Evolutionary conservation across 2,797 vertebrate genomes (phyloP).

Genomic region (Sebastes nivosus): DNA sequence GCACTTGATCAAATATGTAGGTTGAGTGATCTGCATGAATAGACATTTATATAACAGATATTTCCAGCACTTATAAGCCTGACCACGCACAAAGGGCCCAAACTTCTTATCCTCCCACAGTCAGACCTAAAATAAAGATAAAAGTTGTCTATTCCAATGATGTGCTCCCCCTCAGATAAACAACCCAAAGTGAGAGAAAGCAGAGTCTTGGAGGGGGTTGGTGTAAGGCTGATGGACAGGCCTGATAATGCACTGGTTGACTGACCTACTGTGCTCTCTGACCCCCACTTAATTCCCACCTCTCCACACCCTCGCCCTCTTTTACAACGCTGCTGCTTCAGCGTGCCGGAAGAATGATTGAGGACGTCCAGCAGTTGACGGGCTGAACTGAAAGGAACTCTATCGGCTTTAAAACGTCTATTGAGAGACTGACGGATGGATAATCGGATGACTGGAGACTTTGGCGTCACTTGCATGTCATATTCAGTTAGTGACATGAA

Average conservation of each 20-base stretch:
- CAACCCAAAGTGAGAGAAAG: slow-evolving; percentile 46
- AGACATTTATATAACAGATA: background rate
- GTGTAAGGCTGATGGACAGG: slow-evolving; percentile 64
- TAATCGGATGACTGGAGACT: slow-evolving; percentile 5
- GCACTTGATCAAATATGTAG: background rate
- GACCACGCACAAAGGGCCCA: background rate
- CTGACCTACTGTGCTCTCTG: slow-evolving; percentile 69
- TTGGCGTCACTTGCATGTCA: slow-evolving; percentile 28
- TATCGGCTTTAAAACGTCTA: slow-evolving; percentile 23
- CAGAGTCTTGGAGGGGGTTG: slow-evolving; percentile 40
- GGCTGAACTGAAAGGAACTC: slow-evolving; percentile 41
- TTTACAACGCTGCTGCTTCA: slow-evolving; percentile 45
- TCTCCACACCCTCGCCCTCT: slow-evolving; percentile 61
- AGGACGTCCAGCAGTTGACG: slow-evolving; percentile 56
- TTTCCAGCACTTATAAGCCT: background rate
- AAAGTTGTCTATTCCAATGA: slow-evolving; percentile 5
- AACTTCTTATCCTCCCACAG: background rate
- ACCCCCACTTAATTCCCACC: slow-evolving; percentile 71
- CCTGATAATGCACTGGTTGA: slow-evolving; percentile 65
- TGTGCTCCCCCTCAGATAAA: slow-evolving; percentile 21
- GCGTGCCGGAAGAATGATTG: slow-evolving; percentile 41
- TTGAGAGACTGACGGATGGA: slow-evolving; percentile 38
- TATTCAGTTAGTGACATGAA: background rate
- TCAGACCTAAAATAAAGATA: slow-evolving; percentile 17
- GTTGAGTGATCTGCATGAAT: background rate